Evolutionary conservation across 2,797 vertebrate genomes (phyloP).

Genomic region (Holocentrus rufus): DNA sequence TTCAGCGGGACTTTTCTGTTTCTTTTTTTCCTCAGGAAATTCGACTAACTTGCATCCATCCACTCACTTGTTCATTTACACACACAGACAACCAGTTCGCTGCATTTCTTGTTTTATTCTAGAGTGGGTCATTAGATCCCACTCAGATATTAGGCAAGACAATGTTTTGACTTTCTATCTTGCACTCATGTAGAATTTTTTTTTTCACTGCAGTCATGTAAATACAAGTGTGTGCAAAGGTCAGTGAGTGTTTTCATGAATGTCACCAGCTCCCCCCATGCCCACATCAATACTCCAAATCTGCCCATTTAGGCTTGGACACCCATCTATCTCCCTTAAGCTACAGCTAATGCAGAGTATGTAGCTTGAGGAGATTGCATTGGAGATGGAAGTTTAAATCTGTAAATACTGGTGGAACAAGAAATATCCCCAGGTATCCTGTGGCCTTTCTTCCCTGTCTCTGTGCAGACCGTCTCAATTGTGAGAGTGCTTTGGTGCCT

Average conservation of each 20-base stretch:
- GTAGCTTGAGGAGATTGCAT: constrained; percentile 34
- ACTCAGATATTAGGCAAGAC: constrained; percentile 3
- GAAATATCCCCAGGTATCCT: constrained; percentile 39
- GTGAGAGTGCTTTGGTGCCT: constrained; percentile 12
- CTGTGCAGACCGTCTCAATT: constrained; percentile 40
- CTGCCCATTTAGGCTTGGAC: constrained; percentile 37
- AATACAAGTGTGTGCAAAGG: constrained; percentile 3
- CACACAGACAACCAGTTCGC: neutral
- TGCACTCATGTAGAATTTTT: neutral
- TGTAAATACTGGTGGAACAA: constrained; percentile 47
- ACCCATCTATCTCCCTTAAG: constrained; percentile 42
- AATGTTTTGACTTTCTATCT: constrained; percentile 5
- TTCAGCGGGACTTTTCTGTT: constrained; percentile 29
- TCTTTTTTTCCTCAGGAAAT: constrained; percentile 26
- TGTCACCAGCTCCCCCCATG: constrained; percentile 16
- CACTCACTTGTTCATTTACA: neutral
- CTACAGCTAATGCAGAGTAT: constrained; percentile 34
- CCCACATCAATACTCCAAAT: constrained; percentile 39
- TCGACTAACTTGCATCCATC: constrained; percentile 15
- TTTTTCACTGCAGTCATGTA: constrained; percentile 17
- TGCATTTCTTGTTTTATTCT: constrained; percentile 17
- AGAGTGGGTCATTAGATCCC: constrained; percentile 21
- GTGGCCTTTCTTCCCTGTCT: constrained; percentile 36
- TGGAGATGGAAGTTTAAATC: constrained; percentile 42
- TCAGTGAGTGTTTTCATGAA: neutral